A percentile compares a stretch with the other conserved stretches of the same genome.
Conservation (phyloP, 1,140 invertebrate species). For the Papilio aristodemus region DNA sequence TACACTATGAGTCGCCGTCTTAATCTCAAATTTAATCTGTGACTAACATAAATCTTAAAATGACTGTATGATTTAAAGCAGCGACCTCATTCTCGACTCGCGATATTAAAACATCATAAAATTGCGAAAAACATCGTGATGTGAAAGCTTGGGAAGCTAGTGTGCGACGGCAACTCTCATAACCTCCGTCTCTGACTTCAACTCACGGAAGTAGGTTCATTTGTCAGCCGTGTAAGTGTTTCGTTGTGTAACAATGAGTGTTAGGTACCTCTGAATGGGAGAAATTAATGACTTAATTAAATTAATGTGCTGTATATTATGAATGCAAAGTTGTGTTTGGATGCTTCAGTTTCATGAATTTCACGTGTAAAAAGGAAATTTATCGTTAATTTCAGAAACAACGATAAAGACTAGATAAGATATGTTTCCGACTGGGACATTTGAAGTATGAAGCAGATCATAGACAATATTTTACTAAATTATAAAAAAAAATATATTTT, state of each 20-base stretch:
- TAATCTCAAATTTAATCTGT: not conserved
- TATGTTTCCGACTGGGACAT: too few relatives aligned
- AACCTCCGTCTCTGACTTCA: too few relatives aligned
- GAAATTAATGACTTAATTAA: not conserved
- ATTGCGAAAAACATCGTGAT: constrained; percentile 18
- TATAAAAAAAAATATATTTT: too few relatives aligned
- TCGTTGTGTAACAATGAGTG: not conserved
- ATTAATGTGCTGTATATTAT: not conserved
- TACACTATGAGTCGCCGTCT: not conserved
- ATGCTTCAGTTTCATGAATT: too few relatives aligned
- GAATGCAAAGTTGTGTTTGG: not conserved
- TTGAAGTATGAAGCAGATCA: too few relatives aligned
- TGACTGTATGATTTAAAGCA: not conserved
- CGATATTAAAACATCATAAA: constrained; percentile 11
- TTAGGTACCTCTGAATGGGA: not conserved
- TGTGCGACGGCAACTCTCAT: not conserved
- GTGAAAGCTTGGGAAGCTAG: constrained; percentile 6
- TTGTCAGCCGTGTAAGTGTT: not conserved
- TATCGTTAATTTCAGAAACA: too few relatives aligned
- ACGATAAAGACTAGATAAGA: too few relatives aligned
- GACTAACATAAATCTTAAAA: constrained; percentile 2
- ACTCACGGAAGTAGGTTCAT: constrained; percentile 7
- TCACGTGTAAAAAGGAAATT: too few relatives aligned
- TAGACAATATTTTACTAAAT: too few relatives aligned
- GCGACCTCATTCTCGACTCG: constrained; percentile 7